Evolutionary conservation across 2,113 vertebrate species (phyloP), one percentile per base, ranked within the genome.

Genomic region (Pseudorasbora parva): DNA sequence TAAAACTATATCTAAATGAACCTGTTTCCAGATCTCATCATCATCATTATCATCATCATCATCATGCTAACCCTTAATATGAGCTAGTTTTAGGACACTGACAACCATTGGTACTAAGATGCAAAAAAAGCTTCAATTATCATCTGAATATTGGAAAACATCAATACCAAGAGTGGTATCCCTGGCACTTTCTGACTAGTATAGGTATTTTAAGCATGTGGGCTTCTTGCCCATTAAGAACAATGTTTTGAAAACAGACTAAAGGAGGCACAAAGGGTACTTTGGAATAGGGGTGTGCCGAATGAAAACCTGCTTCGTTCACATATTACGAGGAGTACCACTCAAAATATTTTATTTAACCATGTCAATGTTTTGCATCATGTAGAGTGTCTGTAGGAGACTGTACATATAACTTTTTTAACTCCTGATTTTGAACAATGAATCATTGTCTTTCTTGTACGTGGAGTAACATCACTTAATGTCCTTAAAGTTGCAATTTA

Each of bases 261-360:
- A 88, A 90, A 92, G 92, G 93, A 94, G 94, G 94, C 94, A 95
- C 94, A 94, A 92, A 94, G 92, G 93, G 93, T 93, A 94, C 93
- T 94, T 94, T 94, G 94, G 92, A 94, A 82, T 77, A 88, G 88
- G 88, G 84, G 88, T 87, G 88, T 88, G 87, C n/a, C 88, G 79
- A 85, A 54, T 73, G 14, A 56, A 72, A 87, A 83, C 60, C 66
- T 75, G 81, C 51, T 83, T 82, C 5, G 27, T 87, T 19, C 23
- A 57, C 72, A 85, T 68, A 5, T 80, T n/a, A n/a, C 12, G 25
- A 33, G 2, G n/a, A 75, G 76, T 21, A 14, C 12, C 57, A 56
- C 19, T 62, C 4, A 27, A 4, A 41, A 45, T 1, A 25, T 15
- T 41, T 51, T 27, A 37, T 1, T 6, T 49, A 81, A 21, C 10